phyloP scores from a whole-genome alignment of 2,888 invertebrate genomes.

The Adelphocoris suturalis region DNA sequence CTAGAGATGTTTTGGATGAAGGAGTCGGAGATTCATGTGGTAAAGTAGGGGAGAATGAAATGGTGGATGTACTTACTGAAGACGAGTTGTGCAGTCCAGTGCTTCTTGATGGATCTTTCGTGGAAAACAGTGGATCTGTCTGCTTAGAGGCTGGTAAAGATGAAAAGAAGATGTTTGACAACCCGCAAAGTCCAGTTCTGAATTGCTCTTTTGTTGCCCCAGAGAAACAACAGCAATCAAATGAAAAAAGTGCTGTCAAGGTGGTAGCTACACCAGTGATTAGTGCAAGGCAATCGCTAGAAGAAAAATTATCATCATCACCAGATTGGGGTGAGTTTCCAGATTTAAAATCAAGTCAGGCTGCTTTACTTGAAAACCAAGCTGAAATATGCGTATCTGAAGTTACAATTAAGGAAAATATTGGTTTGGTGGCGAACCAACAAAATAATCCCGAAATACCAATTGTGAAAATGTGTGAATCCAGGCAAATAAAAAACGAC shows the following conservation, averaged over 20 bases:
- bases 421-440: neutral
- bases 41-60: neutral
- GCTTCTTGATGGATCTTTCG: constrained; percentile 7
- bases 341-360: constrained; percentile 56
- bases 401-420: neutral
- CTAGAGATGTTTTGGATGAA: constrained; percentile 13
- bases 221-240: neutral
- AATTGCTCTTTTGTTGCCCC: neutral
- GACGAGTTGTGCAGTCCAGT: neutral
- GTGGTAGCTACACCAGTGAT: neutral
- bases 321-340: constrained; percentile 66
- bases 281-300: neutral
- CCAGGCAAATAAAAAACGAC: neutral
- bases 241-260: neutral
- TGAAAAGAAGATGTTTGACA: neutral
- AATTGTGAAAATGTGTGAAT: neutral
- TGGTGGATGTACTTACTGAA: neutral
- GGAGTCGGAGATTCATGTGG: neutral
- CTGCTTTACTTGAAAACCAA: constrained; percentile 41
- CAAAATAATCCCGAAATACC: neutral
- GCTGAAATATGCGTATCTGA: neutral
- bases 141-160: neutral
- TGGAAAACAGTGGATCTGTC: neutral
- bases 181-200: constrained; percentile 11
- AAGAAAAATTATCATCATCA: neutral